A percentile compares a stretch with the other conserved stretches of the same genome.
These are phyloP conservation scores for Xenopus tropicalis DNA, from an alignment of 2,113 vertebrate species.

Conservation along the genomic window UCB_Xtro_10.0 CM004450.2:97907501-97908000, in stretches of 20 bases:
- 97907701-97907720: conserved; percentile 87
- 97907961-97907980: too few relatives aligned
- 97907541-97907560: conserved; percentile 91
- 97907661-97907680: conserved; percentile 80
- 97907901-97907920: too few relatives aligned
- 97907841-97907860: too few relatives aligned
- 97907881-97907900: too few relatives aligned
- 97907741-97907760: too few relatives aligned
- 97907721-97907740: conserved; percentile 11
- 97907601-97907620: conserved; percentile 85
- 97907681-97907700: conserved; percentile 77
- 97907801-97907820: too few relatives aligned
- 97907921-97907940: too few relatives aligned
- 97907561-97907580: conserved; percentile 78
- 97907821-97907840: too few relatives aligned
- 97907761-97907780: background rate
- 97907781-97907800: too few relatives aligned
- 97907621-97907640: conserved; percentile 96
- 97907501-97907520: conserved; percentile 79
- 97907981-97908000: too few relatives aligned
- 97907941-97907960: too few relatives aligned
- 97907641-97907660: conserved; percentile 90
- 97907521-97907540: conserved; percentile 89
- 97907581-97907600: conserved; percentile 87
- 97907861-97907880: too few relatives aligned